Percentiles rank a stretch among this genome's conserved stretches.
These are phyloP conservation scores for Phylloscopus collybita DNA, from an alignment of 2,797 vertebrate genomes.

Conservation along the genomic window DNA sequence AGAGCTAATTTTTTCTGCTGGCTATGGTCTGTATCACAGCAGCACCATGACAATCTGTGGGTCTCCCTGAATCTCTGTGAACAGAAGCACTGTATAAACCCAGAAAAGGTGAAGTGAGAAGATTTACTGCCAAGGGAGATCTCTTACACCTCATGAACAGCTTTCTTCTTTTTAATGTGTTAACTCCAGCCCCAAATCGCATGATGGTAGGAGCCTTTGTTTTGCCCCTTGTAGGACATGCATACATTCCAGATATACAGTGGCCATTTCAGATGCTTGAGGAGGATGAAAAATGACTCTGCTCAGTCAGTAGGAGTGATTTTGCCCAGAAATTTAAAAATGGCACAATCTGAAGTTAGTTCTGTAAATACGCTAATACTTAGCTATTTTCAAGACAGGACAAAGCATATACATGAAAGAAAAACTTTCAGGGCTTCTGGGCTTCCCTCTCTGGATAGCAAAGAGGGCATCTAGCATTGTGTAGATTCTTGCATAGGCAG, in stretches of 20 bases:
- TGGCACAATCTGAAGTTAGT: not conserved
- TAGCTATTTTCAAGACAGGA: not conserved
- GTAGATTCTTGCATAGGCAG: not conserved
- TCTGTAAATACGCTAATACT: not conserved
- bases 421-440: not conserved
- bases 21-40: not conserved
- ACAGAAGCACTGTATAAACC: not conserved
- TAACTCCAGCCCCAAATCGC: not conserved
- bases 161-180: not conserved
- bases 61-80: not conserved
- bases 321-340: not conserved
- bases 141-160: not conserved
- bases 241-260: not conserved
- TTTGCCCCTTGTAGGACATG: not conserved
- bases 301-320: not conserved
- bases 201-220: not conserved
- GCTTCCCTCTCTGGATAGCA: not conserved
- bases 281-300: not conserved
- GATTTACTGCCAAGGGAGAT: not conserved
- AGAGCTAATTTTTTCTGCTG: constrained; percentile 12
- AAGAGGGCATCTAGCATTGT: not conserved
- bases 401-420: not conserved
- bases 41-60: not conserved
- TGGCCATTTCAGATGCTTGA: not conserved
- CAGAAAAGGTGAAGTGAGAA: not conserved